Percentiles rank a stretch among this genome's conserved stretches.
These are phyloP conservation scores for Hypomecis punctinalis DNA, from an alignment of 2,888 invertebrate species.

Conservation along the genomic window DNA sequence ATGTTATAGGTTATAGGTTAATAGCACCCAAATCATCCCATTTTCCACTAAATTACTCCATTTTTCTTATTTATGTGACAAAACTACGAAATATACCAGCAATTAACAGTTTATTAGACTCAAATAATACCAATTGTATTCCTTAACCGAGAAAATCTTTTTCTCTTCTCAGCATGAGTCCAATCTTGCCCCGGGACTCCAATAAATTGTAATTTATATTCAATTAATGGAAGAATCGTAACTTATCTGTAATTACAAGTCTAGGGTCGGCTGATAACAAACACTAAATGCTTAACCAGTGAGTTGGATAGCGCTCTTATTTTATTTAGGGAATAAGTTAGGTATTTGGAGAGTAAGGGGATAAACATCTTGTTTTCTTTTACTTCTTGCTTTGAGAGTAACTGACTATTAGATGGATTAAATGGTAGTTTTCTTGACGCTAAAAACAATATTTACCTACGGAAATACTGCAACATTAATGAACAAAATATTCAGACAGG, in stretches of 20 bases:
- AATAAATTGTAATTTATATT: constrained; percentile 25
- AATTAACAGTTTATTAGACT: not conserved
- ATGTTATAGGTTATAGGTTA: no score
- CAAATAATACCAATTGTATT: not conserved
- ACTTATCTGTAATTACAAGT: constrained; percentile 28
- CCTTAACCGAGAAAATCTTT: not conserved
- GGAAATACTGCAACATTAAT: no score
- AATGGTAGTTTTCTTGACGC: no score
- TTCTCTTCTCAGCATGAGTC: constrained; percentile 18
- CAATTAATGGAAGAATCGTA: constrained; percentile 22
- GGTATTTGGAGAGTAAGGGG: not conserved
- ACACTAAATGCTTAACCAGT: constrained; percentile 10
- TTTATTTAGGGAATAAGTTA: constrained; percentile 1
- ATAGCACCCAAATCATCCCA: not conserved
- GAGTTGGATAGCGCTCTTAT: not conserved
- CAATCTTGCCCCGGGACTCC: constrained; percentile 16
- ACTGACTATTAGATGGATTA: no score
- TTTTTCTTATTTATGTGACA: not conserved
- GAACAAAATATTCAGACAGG: no score
- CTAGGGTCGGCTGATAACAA: constrained; percentile 15
- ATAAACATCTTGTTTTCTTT: not conserved
- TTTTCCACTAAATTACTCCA: not conserved
- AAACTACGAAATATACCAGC: not conserved
- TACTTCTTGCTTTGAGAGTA: no score
- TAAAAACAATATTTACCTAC: no score